These are phyloP conservation scores for Muschampia plurimacula DNA, from an alignment of 2,888 invertebrate species.

Conservation along the genomic window DNA sequence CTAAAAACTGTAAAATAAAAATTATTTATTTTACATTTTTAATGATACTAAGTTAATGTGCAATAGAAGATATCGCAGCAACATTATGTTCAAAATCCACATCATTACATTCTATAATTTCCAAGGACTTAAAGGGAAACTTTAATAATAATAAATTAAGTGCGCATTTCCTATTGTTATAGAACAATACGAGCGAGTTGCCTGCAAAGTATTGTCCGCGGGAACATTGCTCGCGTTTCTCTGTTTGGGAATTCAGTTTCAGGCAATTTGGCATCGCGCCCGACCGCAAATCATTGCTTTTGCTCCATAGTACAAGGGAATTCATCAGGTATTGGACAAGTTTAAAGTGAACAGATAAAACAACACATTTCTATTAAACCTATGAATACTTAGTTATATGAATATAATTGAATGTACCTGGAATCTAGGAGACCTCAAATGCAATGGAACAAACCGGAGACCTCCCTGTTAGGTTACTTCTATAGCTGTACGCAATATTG, in stretches of 20 bases:
- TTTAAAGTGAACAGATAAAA: neutral
- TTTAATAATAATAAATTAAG: slow-evolving; percentile 15
- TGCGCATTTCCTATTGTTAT: slow-evolving; percentile 22
- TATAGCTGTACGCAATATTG: too few species aligned
- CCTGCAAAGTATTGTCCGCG: slow-evolving; percentile 31
- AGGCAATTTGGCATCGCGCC: slow-evolving; percentile 71
- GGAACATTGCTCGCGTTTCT: slow-evolving; percentile 55
- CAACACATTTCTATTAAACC: too few species aligned
- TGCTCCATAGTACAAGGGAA: slow-evolving; percentile 11
- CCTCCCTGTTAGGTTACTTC: too few species aligned
- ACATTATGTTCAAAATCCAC: too few species aligned
- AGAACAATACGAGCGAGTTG: slow-evolving; percentile 26
- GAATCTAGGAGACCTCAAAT: too few species aligned
- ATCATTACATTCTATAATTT: neutral
- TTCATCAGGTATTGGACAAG: slow-evolving; percentile 6
- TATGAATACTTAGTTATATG: too few species aligned
- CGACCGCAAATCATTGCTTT: slow-evolving; percentile 47
- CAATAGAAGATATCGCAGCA: too few species aligned
- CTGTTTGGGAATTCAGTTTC: slow-evolving; percentile 62
- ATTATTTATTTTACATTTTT: too few species aligned
- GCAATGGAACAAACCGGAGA: too few species aligned
- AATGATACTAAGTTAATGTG: too few species aligned
- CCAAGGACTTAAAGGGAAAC: neutral
- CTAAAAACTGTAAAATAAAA: too few species aligned
- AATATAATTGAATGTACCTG: too few species aligned